Evolutionary conservation across 1,140 invertebrate species (phyloP), one percentile per base, ranked within the genome.

Genomic region (Archegozetes longisetosus): DNA sequence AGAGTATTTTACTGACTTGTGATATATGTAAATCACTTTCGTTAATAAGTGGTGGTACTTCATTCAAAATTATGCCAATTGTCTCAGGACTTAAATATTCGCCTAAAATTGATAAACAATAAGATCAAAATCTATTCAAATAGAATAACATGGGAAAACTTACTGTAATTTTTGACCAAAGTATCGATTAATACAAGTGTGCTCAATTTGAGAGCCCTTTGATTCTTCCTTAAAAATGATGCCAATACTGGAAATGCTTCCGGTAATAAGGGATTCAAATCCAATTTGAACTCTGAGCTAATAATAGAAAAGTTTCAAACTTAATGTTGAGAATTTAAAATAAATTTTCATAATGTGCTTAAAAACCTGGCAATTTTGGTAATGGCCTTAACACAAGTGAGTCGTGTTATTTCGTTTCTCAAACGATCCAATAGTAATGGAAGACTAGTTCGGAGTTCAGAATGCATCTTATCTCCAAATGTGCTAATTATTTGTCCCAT

Each of bases 11-110:
- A 40, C 32, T 9, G 17, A 40, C 32, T 17, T 40, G 69, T 46
- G 93, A 91, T 66, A 96, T 91, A 74, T 97, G 91, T 32, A 98
- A 75, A 76, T 98, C 94, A 52, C 85, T 80, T 71, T 98, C 94
- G 67, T 82, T 88, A 55, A 98, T 79, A 24, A 98, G 74, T 46
- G 88, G 82, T 46, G 90, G 87, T 65, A 96, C 74, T 72, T 95
- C 91, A 20, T 80, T 77, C 62, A 90, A 79, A 27, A 85, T 84
- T 70, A 83, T 83, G 66, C 82, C 80, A 27, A 92, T 72, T 62
- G 88, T 76, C 65, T 82, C 80, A 2, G 80, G 73, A 61, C 80
- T 82, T 28, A 89, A 74, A 23, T 78, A 77, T 49, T 62, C 60
- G 28, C 69, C 69, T 73, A 62, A 53, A 67, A 50, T 28, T 40